phyloP scores from a whole-genome alignment of 2,888 invertebrate genomes.

The Caenorhabditis japonica region DNA sequence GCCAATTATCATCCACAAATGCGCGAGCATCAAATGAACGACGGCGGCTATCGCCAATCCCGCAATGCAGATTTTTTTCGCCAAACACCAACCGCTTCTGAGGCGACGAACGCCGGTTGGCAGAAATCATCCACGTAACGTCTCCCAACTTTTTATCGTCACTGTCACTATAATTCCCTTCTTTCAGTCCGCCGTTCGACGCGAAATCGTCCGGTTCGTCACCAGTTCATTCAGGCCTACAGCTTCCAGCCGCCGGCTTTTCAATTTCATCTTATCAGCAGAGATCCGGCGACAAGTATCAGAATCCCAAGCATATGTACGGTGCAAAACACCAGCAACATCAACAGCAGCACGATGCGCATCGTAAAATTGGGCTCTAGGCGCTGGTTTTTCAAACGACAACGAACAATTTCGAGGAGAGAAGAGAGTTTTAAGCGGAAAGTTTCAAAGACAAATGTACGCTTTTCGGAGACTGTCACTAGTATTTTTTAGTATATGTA shows the following conservation, averaged over 20 bases:
- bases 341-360: constrained; percentile 20
- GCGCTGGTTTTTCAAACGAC: constrained; percentile 30
- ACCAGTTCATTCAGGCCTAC: constrained; percentile 53
- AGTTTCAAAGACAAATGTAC: constrained; percentile 14
- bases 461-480: constrained; percentile 49
- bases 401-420: constrained; percentile 22
- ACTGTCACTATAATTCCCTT: too few species aligned
- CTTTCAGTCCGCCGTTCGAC: constrained; percentile 48
- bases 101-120: constrained; percentile 51
- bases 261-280: constrained; percentile 52
- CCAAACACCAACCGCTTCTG: constrained; percentile 43
- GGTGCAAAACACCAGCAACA: constrained; percentile 6
- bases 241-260: constrained; percentile 46
- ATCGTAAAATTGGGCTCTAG: constrained; percentile 56
- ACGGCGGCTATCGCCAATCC: constrained; percentile 24
- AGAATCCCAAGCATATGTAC: constrained; percentile 44
- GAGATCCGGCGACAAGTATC: constrained; percentile 28
- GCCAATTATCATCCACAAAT: constrained; percentile 26
- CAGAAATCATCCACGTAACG: constrained; percentile 42
- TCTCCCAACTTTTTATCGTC: not conserved
- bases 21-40: constrained; percentile 21
- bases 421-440: constrained; percentile 25
- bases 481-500: constrained; percentile 45
- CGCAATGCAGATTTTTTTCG: constrained; percentile 50
- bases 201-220: constrained; percentile 33